Base-by-base conservation (phyloP, 1,140 invertebrate species). In the Drosophila lini region DNA sequence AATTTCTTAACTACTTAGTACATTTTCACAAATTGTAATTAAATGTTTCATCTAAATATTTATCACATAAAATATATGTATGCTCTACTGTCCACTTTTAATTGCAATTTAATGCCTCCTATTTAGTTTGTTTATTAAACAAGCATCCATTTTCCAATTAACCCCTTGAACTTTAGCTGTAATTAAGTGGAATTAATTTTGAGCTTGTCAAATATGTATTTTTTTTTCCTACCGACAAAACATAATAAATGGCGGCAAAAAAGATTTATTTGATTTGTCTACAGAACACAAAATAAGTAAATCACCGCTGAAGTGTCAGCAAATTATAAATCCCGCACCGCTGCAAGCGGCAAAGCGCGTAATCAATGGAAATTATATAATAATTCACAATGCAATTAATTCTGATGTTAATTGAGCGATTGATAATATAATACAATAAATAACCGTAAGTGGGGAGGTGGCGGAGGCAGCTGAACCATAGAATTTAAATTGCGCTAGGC, bases 401-500 rank as follows among this genome's bases (percentile, higher is more conserved):
- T 52, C 40, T 11, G 32, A 25, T 61, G 70, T 67, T 67, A 76
- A 76, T 76, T 76, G 74, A 76, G 62, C 55, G 55, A 76, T 76
- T 76, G 55, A 67, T 76, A 76, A 76, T 76, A 76, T 67, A 68
- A 47, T 52, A 64, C 36, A 74, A 75, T 75, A 74, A 48, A 74
- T 64, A 63, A 75, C 36, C 16, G 40, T 10, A 15, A 22, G 22
- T 11, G 15, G 15, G 5, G 25, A 28, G 25, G 52, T 3, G 25
- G 15, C 6, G 28, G 22, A n/a, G 41, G 40, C 19, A 19, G 36
- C 31, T 34, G 38, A 40, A 45, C 32, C 63, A 74, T 56, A 64
- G 73, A 75, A 58, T 75, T 58, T 58, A 64, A 75, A 65, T 75
- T 58, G 71, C 52, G 61, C 34, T 53, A 65, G 50, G 45, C 71